phyloP scores from a whole-genome alignment of 2,113 vertebrate species.

The Hippolais icterina region DNA sequence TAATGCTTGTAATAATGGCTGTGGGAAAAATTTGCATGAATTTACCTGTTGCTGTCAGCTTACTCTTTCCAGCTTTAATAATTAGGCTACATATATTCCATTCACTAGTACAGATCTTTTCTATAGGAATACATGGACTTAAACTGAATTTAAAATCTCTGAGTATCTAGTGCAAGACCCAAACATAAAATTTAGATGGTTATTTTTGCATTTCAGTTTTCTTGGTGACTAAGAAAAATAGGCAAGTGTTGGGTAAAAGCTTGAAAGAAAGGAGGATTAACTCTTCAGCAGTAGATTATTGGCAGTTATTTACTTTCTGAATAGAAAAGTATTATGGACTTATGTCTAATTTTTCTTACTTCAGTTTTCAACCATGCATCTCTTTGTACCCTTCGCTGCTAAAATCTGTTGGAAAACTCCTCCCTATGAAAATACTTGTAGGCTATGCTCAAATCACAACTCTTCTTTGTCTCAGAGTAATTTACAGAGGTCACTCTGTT shows the following conservation, averaged over 20 bases:
- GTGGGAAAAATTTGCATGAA: background rate
- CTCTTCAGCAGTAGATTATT: background rate
- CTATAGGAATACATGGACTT: background rate
- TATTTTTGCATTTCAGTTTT: background rate
- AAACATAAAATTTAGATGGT: background rate
- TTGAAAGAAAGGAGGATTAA: background rate
- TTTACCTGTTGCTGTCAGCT: background rate
- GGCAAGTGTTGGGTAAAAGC: background rate
- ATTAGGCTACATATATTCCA: accelerated
- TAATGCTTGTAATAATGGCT: background rate
- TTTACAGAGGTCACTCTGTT: background rate
- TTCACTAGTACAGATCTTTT: background rate
- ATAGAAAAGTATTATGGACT: background rate
- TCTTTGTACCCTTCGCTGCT: background rate
- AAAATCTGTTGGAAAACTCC: background rate
- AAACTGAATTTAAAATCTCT: background rate
- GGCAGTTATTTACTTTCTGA: background rate
- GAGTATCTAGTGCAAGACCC: background rate
- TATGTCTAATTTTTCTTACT: background rate
- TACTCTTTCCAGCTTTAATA: background rate
- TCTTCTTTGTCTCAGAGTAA: background rate
- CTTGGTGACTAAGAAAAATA: background rate
- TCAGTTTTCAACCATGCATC: background rate
- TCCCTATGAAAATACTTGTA: background rate
- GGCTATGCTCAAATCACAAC: background rate